A percentile compares a stretch with the other conserved stretches of the same genome.
These are phyloP conservation scores for Poecilus cupreus DNA, from an alignment of 2,888 invertebrate species.

Conservation along the genomic window DNA sequence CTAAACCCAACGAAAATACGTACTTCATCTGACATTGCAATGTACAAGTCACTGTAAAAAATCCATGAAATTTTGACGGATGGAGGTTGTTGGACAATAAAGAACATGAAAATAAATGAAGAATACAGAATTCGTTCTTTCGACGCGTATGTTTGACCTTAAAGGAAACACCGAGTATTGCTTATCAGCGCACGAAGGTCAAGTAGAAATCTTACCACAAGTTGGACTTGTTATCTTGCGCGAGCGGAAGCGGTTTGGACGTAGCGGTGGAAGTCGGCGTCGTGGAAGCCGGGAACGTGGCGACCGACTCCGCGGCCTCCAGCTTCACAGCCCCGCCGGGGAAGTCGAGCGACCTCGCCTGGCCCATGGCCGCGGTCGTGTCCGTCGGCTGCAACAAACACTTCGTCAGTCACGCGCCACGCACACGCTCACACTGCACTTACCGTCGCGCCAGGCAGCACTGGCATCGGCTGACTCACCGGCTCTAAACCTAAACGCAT, in stretches of 20 bases:
- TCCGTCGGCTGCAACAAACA: slow-evolving; percentile 74
- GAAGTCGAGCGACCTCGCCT: slow-evolving; percentile 70
- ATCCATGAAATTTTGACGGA: too few relatives aligned
- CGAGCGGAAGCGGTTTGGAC: slow-evolving; percentile 73
- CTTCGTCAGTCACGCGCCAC: too few relatives aligned
- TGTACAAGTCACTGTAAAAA: too few relatives aligned
- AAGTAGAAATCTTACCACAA: slow-evolving; percentile 65
- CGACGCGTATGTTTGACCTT: too few relatives aligned
- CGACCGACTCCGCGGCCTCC: slow-evolving; percentile 68
- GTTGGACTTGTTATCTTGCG: slow-evolving; percentile 72
- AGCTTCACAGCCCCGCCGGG: slow-evolving; percentile 69
- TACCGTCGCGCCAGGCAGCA: slow-evolving; percentile 80
- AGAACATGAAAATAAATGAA: too few relatives aligned
- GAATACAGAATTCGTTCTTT: too few relatives aligned
- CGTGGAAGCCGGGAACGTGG: slow-evolving; percentile 70
- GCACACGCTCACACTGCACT: slow-evolving; percentile 63
- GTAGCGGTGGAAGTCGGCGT: slow-evolving; percentile 75
- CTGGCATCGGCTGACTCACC: slow-evolving; percentile 91
- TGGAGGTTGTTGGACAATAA: too few relatives aligned
- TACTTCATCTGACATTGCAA: too few relatives aligned
- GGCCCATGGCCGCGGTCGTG: slow-evolving; percentile 76
- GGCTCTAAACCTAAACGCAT: slow-evolving; percentile 97
- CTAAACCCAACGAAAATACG: too few relatives aligned
- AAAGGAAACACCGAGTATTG: too few relatives aligned
- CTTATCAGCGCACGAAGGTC: too few relatives aligned